A percentile compares a stretch with the other conserved stretches of the same genome.
These are phyloP conservation scores for Alectoris magna DNA, from an alignment of 2,797 vertebrate genomes.

Conservation along the genomic window DNA sequence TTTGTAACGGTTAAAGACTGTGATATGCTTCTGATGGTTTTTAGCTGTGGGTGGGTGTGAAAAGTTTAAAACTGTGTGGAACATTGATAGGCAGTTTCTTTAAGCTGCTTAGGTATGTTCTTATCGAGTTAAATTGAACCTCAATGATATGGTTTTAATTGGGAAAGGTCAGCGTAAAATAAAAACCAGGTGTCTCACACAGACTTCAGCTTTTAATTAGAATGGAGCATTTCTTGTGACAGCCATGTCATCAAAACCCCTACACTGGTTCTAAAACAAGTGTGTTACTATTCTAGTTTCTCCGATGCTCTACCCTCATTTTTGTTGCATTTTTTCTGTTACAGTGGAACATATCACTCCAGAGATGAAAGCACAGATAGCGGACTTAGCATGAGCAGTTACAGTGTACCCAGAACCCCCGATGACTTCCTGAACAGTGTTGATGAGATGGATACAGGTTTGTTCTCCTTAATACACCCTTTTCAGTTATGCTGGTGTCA, in stretches of 20 bases:
- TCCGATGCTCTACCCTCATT: neutral
- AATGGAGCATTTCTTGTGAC: neutral
- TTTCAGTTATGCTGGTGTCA: neutral
- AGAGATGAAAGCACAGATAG: slow-evolving; percentile 99
- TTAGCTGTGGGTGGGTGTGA: neutral
- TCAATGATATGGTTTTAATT: neutral
- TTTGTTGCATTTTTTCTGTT: neutral
- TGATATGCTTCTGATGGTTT: neutral
- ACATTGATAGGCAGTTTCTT: neutral
- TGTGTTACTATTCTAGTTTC: neutral
- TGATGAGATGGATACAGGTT: slow-evolving; percentile 99
- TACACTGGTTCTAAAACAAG: neutral
- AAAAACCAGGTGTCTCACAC: neutral
- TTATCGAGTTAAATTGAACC: neutral
- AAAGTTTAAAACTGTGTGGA: neutral
- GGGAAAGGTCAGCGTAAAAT: neutral
- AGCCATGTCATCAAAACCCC: neutral
- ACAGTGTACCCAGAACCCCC: slow-evolving; percentile 97
- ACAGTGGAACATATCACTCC: slow-evolving; percentile 97
- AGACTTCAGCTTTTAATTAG: neutral
- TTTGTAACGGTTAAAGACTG: neutral
- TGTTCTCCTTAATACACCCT: neutral
- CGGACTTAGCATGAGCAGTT: slow-evolving; percentile 98
- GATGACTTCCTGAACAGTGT: slow-evolving; percentile 99
- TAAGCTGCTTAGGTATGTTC: neutral